Evolutionary conservation across 2,797 vertebrate genomes (phyloP).

Genomic region (Alectoris magna): DNA sequence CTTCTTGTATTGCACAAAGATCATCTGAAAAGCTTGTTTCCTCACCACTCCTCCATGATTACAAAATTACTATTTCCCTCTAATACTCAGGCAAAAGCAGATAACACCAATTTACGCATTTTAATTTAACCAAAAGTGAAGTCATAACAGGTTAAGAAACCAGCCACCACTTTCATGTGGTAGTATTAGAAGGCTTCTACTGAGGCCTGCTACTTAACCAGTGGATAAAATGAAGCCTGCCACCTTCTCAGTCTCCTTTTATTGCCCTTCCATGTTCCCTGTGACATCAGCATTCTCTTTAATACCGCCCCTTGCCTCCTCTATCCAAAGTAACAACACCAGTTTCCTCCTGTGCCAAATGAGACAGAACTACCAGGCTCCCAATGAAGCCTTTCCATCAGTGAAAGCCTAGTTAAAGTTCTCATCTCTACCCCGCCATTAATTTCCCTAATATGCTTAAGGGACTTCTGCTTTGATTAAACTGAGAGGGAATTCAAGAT

Average conservation of each 20-base stretch:
- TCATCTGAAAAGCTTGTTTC: background rate
- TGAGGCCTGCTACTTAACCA: background rate
- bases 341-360: background rate
- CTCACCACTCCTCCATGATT: rapidly evolving
- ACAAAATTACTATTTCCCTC: background rate
- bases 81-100: background rate
- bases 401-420: background rate
- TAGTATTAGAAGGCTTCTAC: background rate
- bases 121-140: background rate
- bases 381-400: background rate
- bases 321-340: background rate
- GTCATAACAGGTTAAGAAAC: background rate
- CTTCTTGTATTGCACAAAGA: background rate
- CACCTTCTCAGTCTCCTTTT: background rate
- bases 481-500: background rate
- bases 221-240: background rate
- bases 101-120: background rate
- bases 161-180: background rate
- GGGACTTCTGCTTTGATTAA: background rate
- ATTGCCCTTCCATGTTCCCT: background rate
- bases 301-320: background rate
- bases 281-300: background rate
- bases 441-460: background rate
- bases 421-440: background rate
- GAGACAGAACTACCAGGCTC: background rate